These are phyloP conservation scores for Peromyscus californicus DNA, from an alignment of 2,113 vertebrate species.

Conservation along the genomic window DNA sequence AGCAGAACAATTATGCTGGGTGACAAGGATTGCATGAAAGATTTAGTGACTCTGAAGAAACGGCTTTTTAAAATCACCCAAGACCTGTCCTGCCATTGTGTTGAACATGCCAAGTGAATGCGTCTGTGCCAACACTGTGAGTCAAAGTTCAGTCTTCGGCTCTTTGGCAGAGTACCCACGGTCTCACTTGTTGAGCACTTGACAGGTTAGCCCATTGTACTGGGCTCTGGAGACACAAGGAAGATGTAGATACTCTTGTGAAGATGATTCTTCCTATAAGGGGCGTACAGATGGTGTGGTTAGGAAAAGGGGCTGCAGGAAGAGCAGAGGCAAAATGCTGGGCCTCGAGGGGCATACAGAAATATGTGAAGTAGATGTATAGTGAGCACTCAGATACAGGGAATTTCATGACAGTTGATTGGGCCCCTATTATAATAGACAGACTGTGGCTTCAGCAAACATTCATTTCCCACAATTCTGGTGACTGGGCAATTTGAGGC, in stretches of 20 bases:
- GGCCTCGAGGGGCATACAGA: background rate
- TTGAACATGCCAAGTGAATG: background rate
- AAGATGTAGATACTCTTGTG: background rate
- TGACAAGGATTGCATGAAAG: slow-evolving; percentile 2
- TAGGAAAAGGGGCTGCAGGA: background rate
- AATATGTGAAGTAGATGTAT: background rate
- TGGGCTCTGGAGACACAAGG: background rate
- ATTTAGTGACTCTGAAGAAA: slow-evolving; percentile 33
- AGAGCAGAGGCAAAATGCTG: background rate
- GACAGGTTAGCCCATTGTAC: background rate
- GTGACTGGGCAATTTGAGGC: background rate
- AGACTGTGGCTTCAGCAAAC: background rate
- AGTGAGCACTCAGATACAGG: background rate
- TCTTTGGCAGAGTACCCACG: background rate
- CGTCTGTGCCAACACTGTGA: background rate
- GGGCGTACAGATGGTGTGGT: background rate
- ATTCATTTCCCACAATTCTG: background rate
- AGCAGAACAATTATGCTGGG: background rate
- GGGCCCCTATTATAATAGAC: background rate
- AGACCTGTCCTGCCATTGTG: slow-evolving; percentile 21
- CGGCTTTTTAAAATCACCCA: background rate
- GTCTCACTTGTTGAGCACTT: background rate
- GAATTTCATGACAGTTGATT: background rate
- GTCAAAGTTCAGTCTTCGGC: background rate
- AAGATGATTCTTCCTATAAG: background rate